Evolutionary conservation across 2,888 invertebrate genomes (phyloP).

Genomic region (Yponomeuta malinellus): DNA sequence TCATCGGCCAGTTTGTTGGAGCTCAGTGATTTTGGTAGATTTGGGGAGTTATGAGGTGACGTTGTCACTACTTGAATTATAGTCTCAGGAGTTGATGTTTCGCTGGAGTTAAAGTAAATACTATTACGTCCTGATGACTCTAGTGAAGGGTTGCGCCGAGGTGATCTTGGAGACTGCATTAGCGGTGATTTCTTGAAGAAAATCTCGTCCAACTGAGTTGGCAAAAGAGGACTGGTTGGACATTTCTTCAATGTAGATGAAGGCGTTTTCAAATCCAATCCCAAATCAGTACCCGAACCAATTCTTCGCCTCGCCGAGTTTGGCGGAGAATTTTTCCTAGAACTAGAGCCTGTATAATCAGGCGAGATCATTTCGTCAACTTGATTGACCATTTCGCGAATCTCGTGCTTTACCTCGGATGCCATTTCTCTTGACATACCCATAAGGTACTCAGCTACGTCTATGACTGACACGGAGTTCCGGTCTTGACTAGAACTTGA

Average conservation of each 20-base stretch:
- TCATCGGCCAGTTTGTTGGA: constrained; percentile 76
- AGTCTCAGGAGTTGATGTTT: constrained; percentile 70
- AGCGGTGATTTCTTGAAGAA: constrained; percentile 47
- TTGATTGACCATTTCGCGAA: constrained; percentile 82
- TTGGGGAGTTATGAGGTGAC: constrained; percentile 49
- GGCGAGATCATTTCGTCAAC: constrained; percentile 82
- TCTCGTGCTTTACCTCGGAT: constrained; percentile 86
- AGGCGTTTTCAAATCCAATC: constrained; percentile 49
- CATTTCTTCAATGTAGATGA: constrained; percentile 49
- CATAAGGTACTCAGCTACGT: constrained; percentile 86
- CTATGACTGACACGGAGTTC: constrained; percentile 83
- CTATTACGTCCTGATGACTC: constrained; percentile 64
- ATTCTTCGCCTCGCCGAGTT: constrained; percentile 55
- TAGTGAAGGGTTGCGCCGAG: constrained; percentile 60
- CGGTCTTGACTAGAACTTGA: constrained; percentile 78
- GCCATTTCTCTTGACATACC: constrained; percentile 87
- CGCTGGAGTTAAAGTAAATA: constrained; percentile 70
- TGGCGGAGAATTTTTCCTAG: constrained; percentile 67
- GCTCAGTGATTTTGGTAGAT: constrained; percentile 70
- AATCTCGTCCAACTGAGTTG: constrained; percentile 55
- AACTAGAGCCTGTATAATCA: constrained; percentile 49
- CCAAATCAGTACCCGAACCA: constrained; percentile 64
- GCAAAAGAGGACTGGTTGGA: constrained; percentile 65
- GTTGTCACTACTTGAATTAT: constrained; percentile 67
- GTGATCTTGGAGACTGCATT: constrained; percentile 58